These are phyloP conservation scores for Hirundo rustica DNA, from an alignment of 2,797 vertebrate genomes.

Conservation along the genomic window DNA sequence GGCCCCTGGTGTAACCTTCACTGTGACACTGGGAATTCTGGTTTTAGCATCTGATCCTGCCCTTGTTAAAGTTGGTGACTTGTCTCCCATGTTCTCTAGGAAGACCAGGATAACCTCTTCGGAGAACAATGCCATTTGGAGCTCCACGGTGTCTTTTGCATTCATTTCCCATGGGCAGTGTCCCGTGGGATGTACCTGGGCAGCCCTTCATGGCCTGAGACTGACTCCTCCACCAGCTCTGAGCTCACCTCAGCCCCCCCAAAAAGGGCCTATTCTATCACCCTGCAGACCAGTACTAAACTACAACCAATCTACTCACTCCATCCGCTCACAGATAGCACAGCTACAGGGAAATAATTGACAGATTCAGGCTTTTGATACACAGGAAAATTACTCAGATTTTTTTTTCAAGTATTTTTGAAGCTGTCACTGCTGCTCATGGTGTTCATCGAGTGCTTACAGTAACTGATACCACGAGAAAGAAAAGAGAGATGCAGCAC, in stretches of 20 bases:
- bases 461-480: constrained; percentile 11
- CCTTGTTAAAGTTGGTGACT: background rate
- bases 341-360: background rate
- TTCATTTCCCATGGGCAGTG: background rate
- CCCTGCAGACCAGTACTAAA: background rate
- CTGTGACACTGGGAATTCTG: background rate
- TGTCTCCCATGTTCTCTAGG: background rate
- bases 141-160: background rate
- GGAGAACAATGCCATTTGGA: background rate
- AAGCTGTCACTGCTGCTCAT: background rate
- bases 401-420: constrained; percentile 1
- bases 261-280: background rate
- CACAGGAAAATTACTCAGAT: background rate
- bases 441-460: background rate
- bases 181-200: background rate
- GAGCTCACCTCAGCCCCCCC: background rate
- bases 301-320: background rate
- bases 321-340: background rate
- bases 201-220: background rate
- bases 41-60: background rate
- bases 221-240: background rate
- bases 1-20: background rate
- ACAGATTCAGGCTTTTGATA: background rate
- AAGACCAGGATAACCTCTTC: background rate
- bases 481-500: constrained; percentile 1